Conservation (phyloP, 2,797 vertebrate genomes). For the Hydrolagus colliei region DNA sequence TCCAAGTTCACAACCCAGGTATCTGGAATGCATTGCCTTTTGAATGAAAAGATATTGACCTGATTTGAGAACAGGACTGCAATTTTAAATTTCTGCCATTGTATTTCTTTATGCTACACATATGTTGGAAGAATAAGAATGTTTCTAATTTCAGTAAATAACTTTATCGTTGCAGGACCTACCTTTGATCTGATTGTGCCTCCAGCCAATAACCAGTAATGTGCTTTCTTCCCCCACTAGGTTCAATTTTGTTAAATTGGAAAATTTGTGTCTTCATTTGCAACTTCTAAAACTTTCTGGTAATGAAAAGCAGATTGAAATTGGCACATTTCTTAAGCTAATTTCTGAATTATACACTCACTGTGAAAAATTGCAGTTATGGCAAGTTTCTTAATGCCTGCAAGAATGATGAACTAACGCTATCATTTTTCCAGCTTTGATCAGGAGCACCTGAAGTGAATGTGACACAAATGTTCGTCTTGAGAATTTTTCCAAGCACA, state of each 20-base stretch:
- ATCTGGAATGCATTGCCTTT: background rate
- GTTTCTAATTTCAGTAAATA: constrained; percentile 51
- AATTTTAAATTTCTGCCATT: background rate
- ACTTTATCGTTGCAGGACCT: constrained; percentile 35
- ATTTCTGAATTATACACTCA: constrained; percentile 45
- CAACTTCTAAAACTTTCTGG: constrained; percentile 54
- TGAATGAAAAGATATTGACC: constrained; percentile 1
- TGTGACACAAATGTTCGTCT: background rate
- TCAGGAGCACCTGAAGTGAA: background rate
- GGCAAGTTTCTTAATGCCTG: background rate
- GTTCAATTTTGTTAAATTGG: constrained; percentile 55
- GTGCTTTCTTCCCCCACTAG: constrained; percentile 55
- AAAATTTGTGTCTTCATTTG: constrained; percentile 54
- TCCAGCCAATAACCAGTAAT: constrained; percentile 54
- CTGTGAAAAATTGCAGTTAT: constrained; percentile 29
- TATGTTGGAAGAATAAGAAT: constrained; percentile 15
- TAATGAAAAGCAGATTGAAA: constrained; percentile 49
- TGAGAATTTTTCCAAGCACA: background rate
- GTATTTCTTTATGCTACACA: background rate
- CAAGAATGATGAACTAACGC: background rate
- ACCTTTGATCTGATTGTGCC: constrained; percentile 59
- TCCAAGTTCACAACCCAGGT: background rate
- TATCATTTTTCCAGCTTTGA: background rate
- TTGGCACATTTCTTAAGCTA: constrained; percentile 53
- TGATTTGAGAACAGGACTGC: background rate